Evolutionary conservation across 2,113 vertebrate genomes (phyloP).

Genomic region (Oceanites oceanicus): DNA sequence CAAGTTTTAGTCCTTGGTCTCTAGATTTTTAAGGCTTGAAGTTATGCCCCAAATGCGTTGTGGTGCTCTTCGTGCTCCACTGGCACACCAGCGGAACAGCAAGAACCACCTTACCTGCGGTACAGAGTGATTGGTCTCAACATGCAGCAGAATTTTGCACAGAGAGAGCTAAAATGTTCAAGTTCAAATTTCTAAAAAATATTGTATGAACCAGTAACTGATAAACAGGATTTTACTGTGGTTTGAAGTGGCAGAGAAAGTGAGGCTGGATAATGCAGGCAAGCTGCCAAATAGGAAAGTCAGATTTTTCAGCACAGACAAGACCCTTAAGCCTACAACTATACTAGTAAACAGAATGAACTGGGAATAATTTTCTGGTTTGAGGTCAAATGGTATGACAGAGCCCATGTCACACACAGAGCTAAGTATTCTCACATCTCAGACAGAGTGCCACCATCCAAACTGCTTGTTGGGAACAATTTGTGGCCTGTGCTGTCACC

Average conservation of each 20-base stretch:
- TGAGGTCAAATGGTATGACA: neutral
- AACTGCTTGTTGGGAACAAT: neutral
- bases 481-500: neutral
- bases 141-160: neutral
- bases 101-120: neutral
- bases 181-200: neutral
- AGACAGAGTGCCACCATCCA: neutral
- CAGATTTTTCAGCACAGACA: neutral
- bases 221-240: neutral
- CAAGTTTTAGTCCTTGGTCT: neutral
- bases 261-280: neutral
- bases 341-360: neutral
- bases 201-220: neutral
- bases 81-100: neutral
- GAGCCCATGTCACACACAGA: neutral
- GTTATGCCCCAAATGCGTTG: neutral
- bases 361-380: neutral
- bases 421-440: neutral
- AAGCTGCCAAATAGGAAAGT: neutral
- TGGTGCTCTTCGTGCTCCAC: neutral
- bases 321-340: neutral
- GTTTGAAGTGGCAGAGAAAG: neutral
- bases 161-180: neutral
- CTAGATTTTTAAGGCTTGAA: neutral
- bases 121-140: neutral